A percentile compares a stretch with the other conserved stretches of the same genome.
These are phyloP conservation scores for Drosophila tanythrix DNA, from an alignment of 2,888 invertebrate genomes.

Conservation along the genomic window DNA sequence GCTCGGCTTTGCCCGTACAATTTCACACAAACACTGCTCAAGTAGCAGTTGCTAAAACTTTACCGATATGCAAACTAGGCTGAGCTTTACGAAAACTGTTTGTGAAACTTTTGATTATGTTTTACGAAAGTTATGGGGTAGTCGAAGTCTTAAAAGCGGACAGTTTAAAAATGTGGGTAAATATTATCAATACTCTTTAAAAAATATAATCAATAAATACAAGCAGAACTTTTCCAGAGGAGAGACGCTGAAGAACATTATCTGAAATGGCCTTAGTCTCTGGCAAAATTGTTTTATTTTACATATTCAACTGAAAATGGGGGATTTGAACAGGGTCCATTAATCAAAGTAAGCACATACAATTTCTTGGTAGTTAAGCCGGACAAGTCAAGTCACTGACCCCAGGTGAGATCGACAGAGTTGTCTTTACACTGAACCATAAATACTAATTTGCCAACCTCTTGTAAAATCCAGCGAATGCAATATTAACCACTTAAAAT, in stretches of 20 bases:
- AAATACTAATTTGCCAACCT: slow-evolving; percentile 3
- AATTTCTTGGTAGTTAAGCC: not conserved
- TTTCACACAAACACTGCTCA: slow-evolving; percentile 20
- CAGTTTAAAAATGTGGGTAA: not conserved
- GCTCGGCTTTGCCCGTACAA: slow-evolving; percentile 4
- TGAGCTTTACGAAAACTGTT: not conserved
- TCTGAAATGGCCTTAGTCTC: not conserved
- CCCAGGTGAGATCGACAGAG: not conserved
- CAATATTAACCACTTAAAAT: slow-evolving; percentile 1
- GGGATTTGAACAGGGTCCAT: not conserved
- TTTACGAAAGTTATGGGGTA: not conserved
- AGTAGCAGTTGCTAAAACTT: slow-evolving; percentile 15
- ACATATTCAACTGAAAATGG: not conserved
- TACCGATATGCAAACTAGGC: not conserved
- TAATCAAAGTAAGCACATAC: slow-evolving; percentile 10
- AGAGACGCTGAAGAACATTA: not conserved
- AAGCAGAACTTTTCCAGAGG: not conserved
- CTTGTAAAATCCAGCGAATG: not conserved
- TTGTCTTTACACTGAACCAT: not conserved
- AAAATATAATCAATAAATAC: not conserved
- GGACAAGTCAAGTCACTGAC: slow-evolving; percentile 6
- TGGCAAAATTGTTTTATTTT: not conserved
- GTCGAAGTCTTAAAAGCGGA: not conserved
- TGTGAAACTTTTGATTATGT: not conserved
- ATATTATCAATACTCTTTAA: not conserved